Evolutionary conservation across 2,888 invertebrate species (phyloP), one percentile per base, ranked within the genome.

Genomic region (Lathronympha strigana): DNA sequence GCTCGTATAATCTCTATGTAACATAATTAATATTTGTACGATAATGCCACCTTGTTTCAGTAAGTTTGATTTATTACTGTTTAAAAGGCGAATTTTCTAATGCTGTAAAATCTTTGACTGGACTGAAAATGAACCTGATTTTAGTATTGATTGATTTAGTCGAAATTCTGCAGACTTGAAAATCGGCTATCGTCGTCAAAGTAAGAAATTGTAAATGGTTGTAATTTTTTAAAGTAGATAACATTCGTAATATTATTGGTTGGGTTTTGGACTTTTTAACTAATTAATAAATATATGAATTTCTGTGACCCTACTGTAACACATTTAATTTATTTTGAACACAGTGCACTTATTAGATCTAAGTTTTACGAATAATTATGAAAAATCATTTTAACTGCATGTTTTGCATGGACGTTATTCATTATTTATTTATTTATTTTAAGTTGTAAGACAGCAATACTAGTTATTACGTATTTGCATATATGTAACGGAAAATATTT

Each of bases 261-360:
- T 60, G 36, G 40, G 31, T 50, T 61, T 51, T 43, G 61, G 38
- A 9, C 11, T 47, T 33, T 64, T 40, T 58, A 31, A n/a, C 45
- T 15, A 19, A 45, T 55, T 45, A 51, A 55, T 23, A 21, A 43
- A 55, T 23, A 21, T 36, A 55, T 72, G 78, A 76, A 81, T 78
- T 79, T 74, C 69, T 69, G 73, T 81, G 81, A 74, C 81, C 81
- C 81, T 79, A 74, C 81, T 81, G 76, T 71, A 69, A 63, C 61
- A 55, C 67, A 31, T 19, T 38, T 40, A 28, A 31, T 43, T 36
- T 51, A 61, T 47, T 43, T 55, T 43, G 17, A 47, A 31, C 60
- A 66, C 60, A 11, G 28, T 38, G 54, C 55, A 50, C 54, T 11
- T 55, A 38, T 23, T 47, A 60, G 25, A n/a, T 54, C 40, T 38